Base-by-base conservation (phyloP, 1,140 invertebrate species). In the Nasonia longicornis region DNA sequence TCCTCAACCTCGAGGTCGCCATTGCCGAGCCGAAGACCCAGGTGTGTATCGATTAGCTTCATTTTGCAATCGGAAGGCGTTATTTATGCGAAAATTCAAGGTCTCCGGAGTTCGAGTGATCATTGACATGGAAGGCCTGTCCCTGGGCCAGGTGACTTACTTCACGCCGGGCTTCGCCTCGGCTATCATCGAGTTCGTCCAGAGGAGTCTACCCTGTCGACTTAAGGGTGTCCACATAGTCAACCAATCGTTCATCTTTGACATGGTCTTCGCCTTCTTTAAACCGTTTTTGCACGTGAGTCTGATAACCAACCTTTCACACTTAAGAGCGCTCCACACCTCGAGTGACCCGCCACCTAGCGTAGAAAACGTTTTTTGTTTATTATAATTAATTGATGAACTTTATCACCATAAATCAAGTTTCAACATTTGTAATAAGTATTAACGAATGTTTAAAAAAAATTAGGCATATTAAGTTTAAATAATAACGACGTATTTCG, bases 191-290 rank as follows among this genome's bases (percentile, higher is more conserved):
- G 94, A 93, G 72, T 95, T 93, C 91, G 91, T 94, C 80, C 95
- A 94, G 88, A 95, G 93, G 82, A 93, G 93, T 82, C 89, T 94
- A 48, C 94, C 95, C 0, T 85, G 91, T 52, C 92, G 95, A 20
- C 86, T 96, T 3, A 95, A 95, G 86, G 92, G 92, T 2, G 92
- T 95, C 67, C 95, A 97, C 85, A 92, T 96, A 79, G 91, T 97
- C 16, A 96, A 96, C 89, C 95, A 96, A 87, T 94, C 95, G 1
- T 94, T 92, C 84, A 90, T 96, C 38, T 94, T 96, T 84, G 95
- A 95, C 86, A 93, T 95, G 86, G 91, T 95, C 2, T 96, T 94
- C 85, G 92, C 93, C 45, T 91, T 97, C 52, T 95, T 96, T 86
- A 96, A 96, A 87, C 94, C 94, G 31, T 96, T 97, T 87, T 91